Evolutionary conservation across 2,113 vertebrate species (phyloP).

Genomic region (Dendrocopos noguchii): DNA sequence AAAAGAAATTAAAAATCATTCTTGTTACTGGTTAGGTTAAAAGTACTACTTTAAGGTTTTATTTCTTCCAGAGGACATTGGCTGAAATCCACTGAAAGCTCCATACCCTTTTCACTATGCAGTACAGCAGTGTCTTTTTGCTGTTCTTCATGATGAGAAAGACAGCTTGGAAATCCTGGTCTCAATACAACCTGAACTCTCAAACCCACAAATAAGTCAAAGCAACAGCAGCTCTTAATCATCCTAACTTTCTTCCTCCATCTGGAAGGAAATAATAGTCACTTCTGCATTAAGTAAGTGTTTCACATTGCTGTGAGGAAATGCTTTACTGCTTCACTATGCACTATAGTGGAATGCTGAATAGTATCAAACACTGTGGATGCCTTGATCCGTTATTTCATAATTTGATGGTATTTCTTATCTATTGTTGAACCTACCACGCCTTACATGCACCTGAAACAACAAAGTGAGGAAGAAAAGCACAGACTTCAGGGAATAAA

Average conservation of each 20-base stretch:
- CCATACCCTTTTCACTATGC: not conserved
- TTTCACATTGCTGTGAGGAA: not conserved
- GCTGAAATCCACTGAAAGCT: not conserved
- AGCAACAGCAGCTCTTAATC: not conserved
- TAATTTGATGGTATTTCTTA: not conserved
- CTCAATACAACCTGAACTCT: no score
- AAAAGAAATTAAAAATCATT: no score
- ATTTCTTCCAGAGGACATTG: not conserved
- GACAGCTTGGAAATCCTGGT: not conserved
- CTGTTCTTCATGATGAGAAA: not conserved
- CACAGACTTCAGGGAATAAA: not conserved
- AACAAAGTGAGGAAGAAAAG: not conserved
- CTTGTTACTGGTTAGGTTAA: not conserved
- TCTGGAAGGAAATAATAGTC: accelerated
- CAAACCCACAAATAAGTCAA: not conserved
- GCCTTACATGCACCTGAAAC: not conserved
- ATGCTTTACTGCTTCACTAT: not conserved
- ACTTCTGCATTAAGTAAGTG: not conserved
- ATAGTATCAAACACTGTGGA: not conserved
- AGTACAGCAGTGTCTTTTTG: not conserved
- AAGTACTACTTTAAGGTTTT: not conserved
- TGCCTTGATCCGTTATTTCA: not conserved
- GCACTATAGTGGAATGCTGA: accelerated
- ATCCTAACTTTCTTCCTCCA: not conserved
- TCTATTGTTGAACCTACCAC: not conserved